phyloP scores from a whole-genome alignment of 1,140 invertebrate species.

The Calliphora vicina region DNA sequence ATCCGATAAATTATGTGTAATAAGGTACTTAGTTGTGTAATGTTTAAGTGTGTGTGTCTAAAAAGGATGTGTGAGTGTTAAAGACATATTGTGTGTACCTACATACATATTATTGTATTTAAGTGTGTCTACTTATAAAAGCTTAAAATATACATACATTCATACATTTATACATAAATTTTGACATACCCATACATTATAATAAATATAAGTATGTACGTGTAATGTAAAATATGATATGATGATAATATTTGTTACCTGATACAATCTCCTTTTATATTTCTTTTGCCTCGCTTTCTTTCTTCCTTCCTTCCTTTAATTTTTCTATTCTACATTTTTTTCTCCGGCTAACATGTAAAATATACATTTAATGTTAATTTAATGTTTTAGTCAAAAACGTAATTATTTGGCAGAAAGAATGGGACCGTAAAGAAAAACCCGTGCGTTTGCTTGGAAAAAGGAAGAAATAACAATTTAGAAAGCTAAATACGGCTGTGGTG shows the following conservation, averaged over 20 bases:
- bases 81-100: too few species aligned
- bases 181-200: neutral
- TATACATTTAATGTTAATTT: neutral
- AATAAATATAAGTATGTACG: neutral
- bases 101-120: too few species aligned
- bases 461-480: too few species aligned
- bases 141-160: too few species aligned
- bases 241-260: slow-evolving; percentile 6
- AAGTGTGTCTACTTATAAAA: too few species aligned
- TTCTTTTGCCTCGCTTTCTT: neutral
- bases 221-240: neutral
- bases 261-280: neutral
- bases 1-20: too few species aligned
- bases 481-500: too few species aligned
- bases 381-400: neutral
- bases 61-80: too few species aligned
- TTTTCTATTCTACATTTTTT: neutral
- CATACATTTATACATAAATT: too few species aligned
- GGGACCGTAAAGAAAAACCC: neutral
- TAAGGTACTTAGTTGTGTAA: too few species aligned
- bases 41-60: too few species aligned
- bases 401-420: neutral
- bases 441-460: too few species aligned
- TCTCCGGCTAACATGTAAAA: neutral
- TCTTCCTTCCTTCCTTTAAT: neutral